Base-by-base conservation (phyloP, 2,113 vertebrate genomes). In the Otocyon megalotis region DNA sequence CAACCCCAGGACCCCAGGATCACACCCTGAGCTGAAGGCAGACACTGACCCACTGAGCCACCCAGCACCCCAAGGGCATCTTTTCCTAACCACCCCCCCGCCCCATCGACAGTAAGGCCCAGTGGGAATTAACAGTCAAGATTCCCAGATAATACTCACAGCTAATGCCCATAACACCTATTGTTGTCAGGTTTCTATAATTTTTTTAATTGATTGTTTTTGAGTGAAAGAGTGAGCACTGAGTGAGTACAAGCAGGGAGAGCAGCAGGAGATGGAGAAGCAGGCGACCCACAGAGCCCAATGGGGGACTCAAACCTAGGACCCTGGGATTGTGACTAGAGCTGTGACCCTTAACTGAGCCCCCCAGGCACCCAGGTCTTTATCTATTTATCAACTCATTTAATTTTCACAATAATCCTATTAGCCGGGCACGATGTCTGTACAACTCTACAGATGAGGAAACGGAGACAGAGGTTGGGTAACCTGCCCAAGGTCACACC, bases 71-170 rank as follows among this genome's bases (percentile, higher is more conserved):
- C 43, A 3, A 62, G 14, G 53, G 71, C 8, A 8, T 80, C 35
- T 65, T 16, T 26, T 72, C 28, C 54, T 8, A 43, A 1, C 19
- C 19, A 1, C 5, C 20, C 8, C 8, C 2, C 10, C 48, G 1
- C 43, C 30, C 84, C 71, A 35, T 22, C 32, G 3, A n/a, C 88
- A 72, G 15, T 37, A 88, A 63, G 20, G 90, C 13, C 35, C 54
- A 69, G 67, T 5, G 74, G 5, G 37, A 91, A 60, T 50, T 76
- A 24, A 37, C 22, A 48, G n/a, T n/a, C n/a, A 30, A 65, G 72
- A 88, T 28, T 63, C 79, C 53, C 50, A 37, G 24, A 28, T 30
- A 58, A 67, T 37, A 81, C 24, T 5, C 53, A 85, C 0, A 69
- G 72, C 7, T 16, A 71, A 89, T 19, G 16, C 6, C 10, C 81